Evolutionary conservation across 2,888 invertebrate genomes (phyloP), one percentile per base, ranked within the genome.

Genomic region (Philhelius pedissequus): DNA sequence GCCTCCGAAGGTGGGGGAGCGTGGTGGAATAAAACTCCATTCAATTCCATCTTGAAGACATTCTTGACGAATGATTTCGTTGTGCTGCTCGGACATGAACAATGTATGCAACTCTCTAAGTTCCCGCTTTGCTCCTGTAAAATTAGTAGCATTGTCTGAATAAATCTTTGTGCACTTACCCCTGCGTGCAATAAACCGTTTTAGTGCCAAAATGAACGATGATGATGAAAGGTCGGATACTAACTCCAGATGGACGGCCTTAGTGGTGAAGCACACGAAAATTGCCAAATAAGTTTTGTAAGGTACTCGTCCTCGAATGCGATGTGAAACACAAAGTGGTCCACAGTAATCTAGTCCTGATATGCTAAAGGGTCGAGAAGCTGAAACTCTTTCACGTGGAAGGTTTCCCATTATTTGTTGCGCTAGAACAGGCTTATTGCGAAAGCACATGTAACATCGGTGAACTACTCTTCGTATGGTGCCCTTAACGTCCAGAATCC

Each of bases 201-300:
- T 60, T 11, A 73, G 52, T 3, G 60, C 60, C 27, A 38, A 2
- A 13, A 73, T 54, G 22, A 62, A 62, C 5, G 52, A 40, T 40
- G 60, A 27, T 48, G 71, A 15, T 25, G 50, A 50, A n/a, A 25
- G 50, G 27, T 27, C 50, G 13, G 25, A 27, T 6, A 50, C 50
- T n/a, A 27, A 3, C n/a, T 50, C 25, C 27, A 50, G 8, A 52
- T 73, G 62, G 18, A 50, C 60, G 18, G 71, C 62, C 1, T 50
- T 73, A 5, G 71, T 71, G 13, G 50, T 30, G 27, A 71, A 71
- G 18, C 60, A 60, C 27, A 71, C 60, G 22, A 71, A 71, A n/a
- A 60, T 50, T 13, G 71, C 50, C 11, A 71, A 13, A 11, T 50
- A 58, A 1, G 71, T 18, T 58, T 71, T 71, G n/a, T 9, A 25